Base-by-base conservation (phyloP, 2,888 invertebrate species). In the Limnephilus rhombicus region DNA sequence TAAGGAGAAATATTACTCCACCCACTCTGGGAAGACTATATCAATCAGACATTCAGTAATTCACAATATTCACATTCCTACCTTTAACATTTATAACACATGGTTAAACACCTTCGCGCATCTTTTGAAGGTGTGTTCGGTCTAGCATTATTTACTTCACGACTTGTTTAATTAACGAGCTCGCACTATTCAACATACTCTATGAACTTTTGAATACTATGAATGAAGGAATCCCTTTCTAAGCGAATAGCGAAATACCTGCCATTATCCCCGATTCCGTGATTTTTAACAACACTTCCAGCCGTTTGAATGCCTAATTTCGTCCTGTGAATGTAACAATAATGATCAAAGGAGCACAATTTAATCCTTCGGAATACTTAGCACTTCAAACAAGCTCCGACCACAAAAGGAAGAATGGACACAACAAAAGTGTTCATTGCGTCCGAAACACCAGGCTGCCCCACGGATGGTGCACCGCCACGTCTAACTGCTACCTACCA, bases 371-470 rank as follows among this genome's bases (percentile, higher is more conserved):
- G 80, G 24, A 90, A 90, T 91, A 87, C 87, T 91, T 91, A 85
- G 81, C 92, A 92, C 92, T 90, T 92, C 92, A 91, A 92, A 92
- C 90, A 91, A 85, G 49, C 88, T 29, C 92, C 92, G 92, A 92
- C 89, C 80, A 83, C 88, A 92, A 92, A 89, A 80, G 91, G 45
- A 88, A 88, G 68, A 88, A 91, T 87, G 87, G 68, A 37, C 88
- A 37, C n/a, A 91, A 82, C 88, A 91, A 91, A 91, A 89, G 91
- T 89, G 80, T 90, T 91, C 91, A 92, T 91, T 88, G 88, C 88
- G 37, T 87, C 37, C 34, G 90, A 92, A 83, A 91, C 81, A 85
- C 41, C 89, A 68, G 68, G 24, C n/a, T 68, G 68, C n/a, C n/a
- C 68, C 68, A 24, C 68, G 68, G 24, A 24, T 9, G 68, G 68